Percentiles rank a stretch among this genome's conserved stretches.
These are phyloP conservation scores for Pagrus major DNA, from an alignment of 2,113 vertebrate species.

Conservation along the genomic window DNA sequence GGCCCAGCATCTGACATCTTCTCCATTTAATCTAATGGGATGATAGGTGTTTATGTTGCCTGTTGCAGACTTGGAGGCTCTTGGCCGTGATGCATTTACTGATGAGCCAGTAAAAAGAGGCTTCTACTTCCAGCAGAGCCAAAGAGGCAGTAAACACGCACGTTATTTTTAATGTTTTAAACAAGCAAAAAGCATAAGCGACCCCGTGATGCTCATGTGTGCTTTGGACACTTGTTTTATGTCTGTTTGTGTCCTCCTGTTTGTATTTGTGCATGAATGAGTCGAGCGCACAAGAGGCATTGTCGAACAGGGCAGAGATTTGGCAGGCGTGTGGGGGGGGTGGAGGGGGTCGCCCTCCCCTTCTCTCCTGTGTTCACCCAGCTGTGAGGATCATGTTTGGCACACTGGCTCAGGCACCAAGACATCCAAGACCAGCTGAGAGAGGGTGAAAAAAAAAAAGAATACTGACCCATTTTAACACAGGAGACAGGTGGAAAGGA, in stretches of 20 bases:
- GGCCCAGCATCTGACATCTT: conserved; percentile 61
- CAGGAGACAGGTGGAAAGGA: conserved; percentile 44
- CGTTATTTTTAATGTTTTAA: neutral
- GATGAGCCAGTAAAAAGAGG: conserved; percentile 54
- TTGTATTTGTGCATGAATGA: conserved; percentile 57
- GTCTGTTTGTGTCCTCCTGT: conserved; percentile 50
- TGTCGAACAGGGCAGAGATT: conserved; percentile 60
- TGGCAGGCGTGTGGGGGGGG: conserved; percentile 45
- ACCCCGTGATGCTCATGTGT: conserved; percentile 10
- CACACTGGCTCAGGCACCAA: conserved; percentile 46
- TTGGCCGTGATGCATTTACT: conserved; percentile 19
- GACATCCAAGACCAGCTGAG: conserved; percentile 42
- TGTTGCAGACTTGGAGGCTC: conserved; percentile 29
- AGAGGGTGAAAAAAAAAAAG: conserved; percentile 8
- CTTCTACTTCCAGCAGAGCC: neutral
- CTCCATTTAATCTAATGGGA: conserved; percentile 67
- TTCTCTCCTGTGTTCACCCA: conserved; percentile 68
- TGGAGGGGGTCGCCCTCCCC: conserved; percentile 27
- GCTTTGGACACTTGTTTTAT: conserved; percentile 36
- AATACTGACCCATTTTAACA: conserved; percentile 61
- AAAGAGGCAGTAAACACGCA: conserved; percentile 5
- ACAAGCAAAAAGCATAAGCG: conserved; percentile 1
- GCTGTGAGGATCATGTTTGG: conserved; percentile 71
- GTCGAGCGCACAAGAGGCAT: conserved; percentile 55
- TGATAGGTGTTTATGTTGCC: conserved; percentile 59